Evolutionary conservation across 2,113 vertebrate species (phyloP).

Genomic region (Peucedramus taeniatus): DNA sequence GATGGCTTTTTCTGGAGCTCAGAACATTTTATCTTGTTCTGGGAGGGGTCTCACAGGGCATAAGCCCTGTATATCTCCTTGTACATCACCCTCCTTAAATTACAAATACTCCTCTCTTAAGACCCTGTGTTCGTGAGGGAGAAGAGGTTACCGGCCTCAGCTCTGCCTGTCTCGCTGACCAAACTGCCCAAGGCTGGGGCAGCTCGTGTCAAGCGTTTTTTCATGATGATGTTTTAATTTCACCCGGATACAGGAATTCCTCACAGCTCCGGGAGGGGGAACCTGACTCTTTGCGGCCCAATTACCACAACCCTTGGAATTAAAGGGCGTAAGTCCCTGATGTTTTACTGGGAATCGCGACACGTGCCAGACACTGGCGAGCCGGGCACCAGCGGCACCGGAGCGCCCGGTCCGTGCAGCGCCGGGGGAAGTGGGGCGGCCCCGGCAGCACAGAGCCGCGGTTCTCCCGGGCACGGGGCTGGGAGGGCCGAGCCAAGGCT

Average conservation of each 20-base stretch:
- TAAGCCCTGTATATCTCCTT: not conserved
- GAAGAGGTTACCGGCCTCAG: not conserved
- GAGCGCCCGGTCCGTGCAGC: fast-evolving
- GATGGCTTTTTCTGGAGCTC: slow-evolving; percentile 5
- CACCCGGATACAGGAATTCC: not conserved
- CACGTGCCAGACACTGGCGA: too few relatives aligned
- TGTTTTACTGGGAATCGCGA: not conserved
- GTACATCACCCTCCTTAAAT: not conserved
- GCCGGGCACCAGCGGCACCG: not conserved
- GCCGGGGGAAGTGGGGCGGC: fast-evolving
- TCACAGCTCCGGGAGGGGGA: not conserved
- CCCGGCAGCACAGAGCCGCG: fast-evolving
- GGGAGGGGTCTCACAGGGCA: not conserved
- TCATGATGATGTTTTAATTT: not conserved
- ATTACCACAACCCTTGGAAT: not conserved
- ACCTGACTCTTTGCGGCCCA: not conserved
- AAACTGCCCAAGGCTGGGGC: not conserved
- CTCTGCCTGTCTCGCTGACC: not conserved
- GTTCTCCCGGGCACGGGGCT: not conserved
- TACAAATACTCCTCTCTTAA: not conserved
- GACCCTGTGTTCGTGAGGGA: fast-evolving
- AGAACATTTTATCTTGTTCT: not conserved
- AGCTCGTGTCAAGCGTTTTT: not conserved
- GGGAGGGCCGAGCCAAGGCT: not conserved
- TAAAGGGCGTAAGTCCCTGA: not conserved